Evolutionary conservation across 2,797 vertebrate species (phyloP).

Genomic region (Pseudochirops cupreus): DNA sequence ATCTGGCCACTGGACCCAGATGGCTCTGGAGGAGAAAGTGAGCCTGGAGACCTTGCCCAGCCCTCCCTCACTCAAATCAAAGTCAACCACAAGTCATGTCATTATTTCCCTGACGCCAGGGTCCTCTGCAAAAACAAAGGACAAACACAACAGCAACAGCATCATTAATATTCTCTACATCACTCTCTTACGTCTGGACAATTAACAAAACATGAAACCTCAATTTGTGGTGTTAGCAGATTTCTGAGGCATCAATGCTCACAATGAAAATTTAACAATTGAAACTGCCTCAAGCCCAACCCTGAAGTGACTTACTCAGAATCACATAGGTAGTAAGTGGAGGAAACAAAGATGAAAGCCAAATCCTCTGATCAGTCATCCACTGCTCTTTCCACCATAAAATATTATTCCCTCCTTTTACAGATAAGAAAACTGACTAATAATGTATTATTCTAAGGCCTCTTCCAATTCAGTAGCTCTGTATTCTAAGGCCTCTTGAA

Average conservation of each 20-base stretch:
- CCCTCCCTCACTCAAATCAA: too few relatives aligned
- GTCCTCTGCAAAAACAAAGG: too few relatives aligned
- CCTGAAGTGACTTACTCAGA: not conserved
- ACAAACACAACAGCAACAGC: too few relatives aligned
- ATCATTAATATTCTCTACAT: not conserved
- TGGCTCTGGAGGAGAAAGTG: too few relatives aligned
- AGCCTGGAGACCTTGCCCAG: too few relatives aligned
- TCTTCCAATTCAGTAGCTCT: not conserved
- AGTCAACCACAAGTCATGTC: too few relatives aligned
- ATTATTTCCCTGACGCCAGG: too few relatives aligned
- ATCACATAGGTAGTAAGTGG: not conserved
- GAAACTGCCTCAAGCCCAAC: not conserved
- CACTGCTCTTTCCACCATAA: not conserved
- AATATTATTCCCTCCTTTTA: not conserved
- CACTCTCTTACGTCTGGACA: not conserved
- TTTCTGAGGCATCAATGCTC: not conserved
- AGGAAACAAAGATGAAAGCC: not conserved
- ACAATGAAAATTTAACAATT: not conserved
- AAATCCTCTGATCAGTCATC: not conserved
- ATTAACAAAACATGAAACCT: not conserved
- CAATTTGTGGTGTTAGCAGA: not conserved
- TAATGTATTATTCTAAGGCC: not conserved
- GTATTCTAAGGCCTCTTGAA: not conserved
- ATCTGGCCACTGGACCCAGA: too few relatives aligned
- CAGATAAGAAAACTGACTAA: not conserved